phyloP scores from a whole-genome alignment of 1,140 invertebrate genomes.

The Zaprionus taronus region DNA sequence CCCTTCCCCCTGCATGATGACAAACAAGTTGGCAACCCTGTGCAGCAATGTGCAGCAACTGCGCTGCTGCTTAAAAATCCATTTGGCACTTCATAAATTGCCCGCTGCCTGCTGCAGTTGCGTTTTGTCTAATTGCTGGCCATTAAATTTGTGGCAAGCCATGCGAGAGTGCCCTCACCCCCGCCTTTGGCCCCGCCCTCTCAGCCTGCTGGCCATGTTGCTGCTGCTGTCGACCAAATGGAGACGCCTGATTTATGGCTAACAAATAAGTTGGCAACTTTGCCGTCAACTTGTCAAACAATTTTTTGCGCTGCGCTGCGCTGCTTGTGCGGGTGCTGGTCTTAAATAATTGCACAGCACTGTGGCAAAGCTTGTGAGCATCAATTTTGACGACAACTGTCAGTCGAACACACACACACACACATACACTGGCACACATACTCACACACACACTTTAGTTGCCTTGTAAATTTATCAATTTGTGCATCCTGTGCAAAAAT shows the following conservation, averaged over 20 bases:
- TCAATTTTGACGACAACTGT: slow-evolving; percentile 57
- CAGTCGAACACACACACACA: slow-evolving; percentile 23
- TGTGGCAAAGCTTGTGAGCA: slow-evolving; percentile 67
- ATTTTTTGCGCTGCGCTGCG: slow-evolving; percentile 25
- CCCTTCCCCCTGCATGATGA: neutral
- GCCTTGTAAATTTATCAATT: slow-evolving; percentile 64
- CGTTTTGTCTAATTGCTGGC: slow-evolving; percentile 63
- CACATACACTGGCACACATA: slow-evolving; percentile 14
- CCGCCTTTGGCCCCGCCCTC: neutral
- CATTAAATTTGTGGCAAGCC: slow-evolving; percentile 70
- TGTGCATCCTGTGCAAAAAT: slow-evolving; percentile 31
- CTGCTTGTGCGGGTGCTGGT: slow-evolving; percentile 26
- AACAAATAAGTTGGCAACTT: slow-evolving; percentile 72
- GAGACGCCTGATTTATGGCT: slow-evolving; percentile 68
- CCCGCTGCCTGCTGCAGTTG: slow-evolving; percentile 31
- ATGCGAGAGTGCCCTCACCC: neutral
- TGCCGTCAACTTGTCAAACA: slow-evolving; percentile 48
- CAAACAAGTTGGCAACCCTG: slow-evolving; percentile 34
- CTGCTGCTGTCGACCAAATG: neutral
- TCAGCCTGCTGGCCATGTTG: neutral
- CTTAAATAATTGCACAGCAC: slow-evolving; percentile 68
- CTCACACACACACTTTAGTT: neutral
- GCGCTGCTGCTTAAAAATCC: slow-evolving; percentile 52
- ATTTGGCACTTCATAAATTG: slow-evolving; percentile 65
- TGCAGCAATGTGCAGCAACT: neutral